Percentiles rank a stretch among this genome's conserved stretches.
Conservation (phyloP, 1,140 invertebrate genomes). For the Panagrolaimus sp. region DNA sequence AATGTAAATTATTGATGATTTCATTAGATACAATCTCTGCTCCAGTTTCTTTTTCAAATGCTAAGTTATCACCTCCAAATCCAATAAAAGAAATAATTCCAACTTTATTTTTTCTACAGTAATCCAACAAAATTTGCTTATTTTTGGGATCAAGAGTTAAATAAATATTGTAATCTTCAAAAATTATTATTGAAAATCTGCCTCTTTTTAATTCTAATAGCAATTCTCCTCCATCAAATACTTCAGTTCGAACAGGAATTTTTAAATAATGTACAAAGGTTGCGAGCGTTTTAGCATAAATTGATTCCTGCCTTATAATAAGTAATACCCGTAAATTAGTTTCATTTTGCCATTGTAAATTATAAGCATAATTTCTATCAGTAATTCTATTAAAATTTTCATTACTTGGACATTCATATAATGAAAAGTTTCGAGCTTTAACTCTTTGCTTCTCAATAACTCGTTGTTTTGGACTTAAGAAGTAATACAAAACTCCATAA, state of each 20-base stretch:
- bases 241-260: conserved; percentile 32
- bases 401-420: not conserved
- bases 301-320: not conserved
- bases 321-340: not conserved
- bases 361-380: not conserved
- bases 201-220: conserved; percentile 27
- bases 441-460: not conserved
- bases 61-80: no score
- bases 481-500: not conserved
- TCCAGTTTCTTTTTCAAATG: not conserved
- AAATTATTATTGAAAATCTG: conserved; percentile 73
- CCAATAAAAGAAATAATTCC: conserved; percentile 84
- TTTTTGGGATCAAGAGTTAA: conserved; percentile 95
- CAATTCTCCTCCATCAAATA: conserved; percentile 11
- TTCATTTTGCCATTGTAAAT: not conserved
- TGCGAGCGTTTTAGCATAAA: not conserved
- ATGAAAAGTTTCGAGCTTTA: not conserved
- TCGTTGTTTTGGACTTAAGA: not conserved
- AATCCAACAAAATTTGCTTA: conserved; percentile 87
- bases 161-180: conserved; percentile 92
- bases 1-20: conserved; percentile 66
- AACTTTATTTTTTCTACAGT: conserved; percentile 87
- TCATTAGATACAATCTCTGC: not conserved
- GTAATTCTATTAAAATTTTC: not conserved
- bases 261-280: conserved; percentile 27